phyloP scores from a whole-genome alignment of 53 echinoderm and acorn worm genomes.

The Luidia sarsii region DNA sequence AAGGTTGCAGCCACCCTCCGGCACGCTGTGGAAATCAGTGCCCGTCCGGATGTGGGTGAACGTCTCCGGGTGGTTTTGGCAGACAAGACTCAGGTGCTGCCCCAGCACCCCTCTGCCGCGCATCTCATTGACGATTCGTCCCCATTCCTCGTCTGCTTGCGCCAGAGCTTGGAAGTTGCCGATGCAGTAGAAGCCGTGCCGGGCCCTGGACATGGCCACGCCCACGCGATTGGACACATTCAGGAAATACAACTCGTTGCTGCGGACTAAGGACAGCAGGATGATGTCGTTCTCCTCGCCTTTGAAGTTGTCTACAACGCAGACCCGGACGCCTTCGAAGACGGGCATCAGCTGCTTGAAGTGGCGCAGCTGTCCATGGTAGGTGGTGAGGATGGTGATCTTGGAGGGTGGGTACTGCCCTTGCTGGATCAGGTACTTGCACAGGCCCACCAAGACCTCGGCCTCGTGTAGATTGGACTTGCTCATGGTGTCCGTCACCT shows the following conservation, averaged over 20 bases:
- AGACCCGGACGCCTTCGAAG: conserved; percentile 54
- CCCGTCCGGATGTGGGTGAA: no score
- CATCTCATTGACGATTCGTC: conserved; percentile 51
- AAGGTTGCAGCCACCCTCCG: conserved; percentile 71
- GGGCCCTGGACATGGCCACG: conserved; percentile 79
- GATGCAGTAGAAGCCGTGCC: no score
- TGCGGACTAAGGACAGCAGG: no score
- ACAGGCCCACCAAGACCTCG: no score
- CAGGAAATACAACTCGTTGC: conserved; percentile 75
- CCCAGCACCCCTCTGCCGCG: conserved; percentile 46
- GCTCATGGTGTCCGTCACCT: conserved; percentile 65
- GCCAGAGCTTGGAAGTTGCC: conserved; percentile 69
- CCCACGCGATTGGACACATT: conserved; percentile 69
- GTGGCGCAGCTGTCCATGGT: conserved; percentile 72
- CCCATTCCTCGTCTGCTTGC: conserved; percentile 44
- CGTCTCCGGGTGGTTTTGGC: no score
- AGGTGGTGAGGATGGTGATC: no score
- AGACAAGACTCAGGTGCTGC: conserved; percentile 60
- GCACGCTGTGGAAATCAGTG: no score
- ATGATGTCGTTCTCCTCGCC: conserved; percentile 95
- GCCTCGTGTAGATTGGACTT: no score
- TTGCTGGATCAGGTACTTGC: no score
- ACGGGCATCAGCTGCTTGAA: conserved; percentile 60
- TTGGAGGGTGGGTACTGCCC: no score
- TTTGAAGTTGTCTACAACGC: conserved; percentile 72